These are phyloP conservation scores for Phrynosoma platyrhinos DNA, from an alignment of 2,113 vertebrate species.

Conservation along the genomic window DNA sequence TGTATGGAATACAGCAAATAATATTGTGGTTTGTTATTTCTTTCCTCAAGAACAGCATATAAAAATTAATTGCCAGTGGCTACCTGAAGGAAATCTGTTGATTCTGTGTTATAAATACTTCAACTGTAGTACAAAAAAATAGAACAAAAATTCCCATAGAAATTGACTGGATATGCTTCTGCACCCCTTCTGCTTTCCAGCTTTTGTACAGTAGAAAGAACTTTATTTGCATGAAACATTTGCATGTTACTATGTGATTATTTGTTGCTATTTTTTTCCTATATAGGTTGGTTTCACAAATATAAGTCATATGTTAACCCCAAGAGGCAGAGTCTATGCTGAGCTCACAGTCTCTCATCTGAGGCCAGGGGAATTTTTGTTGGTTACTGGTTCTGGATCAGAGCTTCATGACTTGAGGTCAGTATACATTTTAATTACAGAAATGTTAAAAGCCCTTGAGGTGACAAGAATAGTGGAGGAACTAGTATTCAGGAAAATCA, in stretches of 20 bases:
- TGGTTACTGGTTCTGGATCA: constrained; percentile 94
- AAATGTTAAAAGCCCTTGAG: constrained; percentile 1
- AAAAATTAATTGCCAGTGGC: background rate
- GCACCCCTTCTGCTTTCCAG: background rate
- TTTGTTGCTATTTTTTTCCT: constrained; percentile 21
- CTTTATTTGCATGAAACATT: background rate
- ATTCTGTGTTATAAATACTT: background rate
- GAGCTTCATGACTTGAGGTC: constrained; percentile 96
- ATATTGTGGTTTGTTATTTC: background rate
- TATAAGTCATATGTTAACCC: constrained; percentile 98
- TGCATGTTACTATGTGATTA: background rate
- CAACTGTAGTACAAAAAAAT: background rate
- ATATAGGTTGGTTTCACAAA: constrained; percentile 92
- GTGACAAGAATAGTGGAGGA: background rate
- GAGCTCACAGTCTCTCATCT: constrained; percentile 93
- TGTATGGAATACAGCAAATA: background rate
- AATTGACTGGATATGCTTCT: too few relatives aligned
- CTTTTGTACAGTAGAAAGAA: background rate
- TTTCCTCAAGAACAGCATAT: background rate
- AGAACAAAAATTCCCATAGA: background rate
- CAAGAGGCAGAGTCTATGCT: constrained; percentile 89
- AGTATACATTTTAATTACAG: constrained; percentile 49
- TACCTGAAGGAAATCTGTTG: background rate
- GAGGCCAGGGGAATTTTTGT: constrained; percentile 87
- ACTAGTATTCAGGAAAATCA: background rate